Evolutionary conservation across 2,888 invertebrate species (phyloP).

Genomic region (Sthenelais limicola): DNA sequence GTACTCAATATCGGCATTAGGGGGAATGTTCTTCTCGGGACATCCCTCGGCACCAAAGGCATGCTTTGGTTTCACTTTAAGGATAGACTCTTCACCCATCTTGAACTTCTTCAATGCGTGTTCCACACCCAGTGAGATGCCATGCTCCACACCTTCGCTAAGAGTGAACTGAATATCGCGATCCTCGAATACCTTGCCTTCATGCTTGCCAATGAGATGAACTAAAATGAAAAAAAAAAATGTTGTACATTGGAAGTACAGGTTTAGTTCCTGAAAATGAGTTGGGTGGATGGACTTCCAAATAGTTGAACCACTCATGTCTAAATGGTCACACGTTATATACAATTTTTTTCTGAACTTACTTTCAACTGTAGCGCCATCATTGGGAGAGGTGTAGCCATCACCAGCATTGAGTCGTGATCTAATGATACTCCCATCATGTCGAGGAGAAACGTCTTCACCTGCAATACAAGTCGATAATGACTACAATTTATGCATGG

Average conservation of each 20-base stretch:
- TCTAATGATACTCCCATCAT: slow-evolving; percentile 85
- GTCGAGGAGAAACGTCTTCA: slow-evolving; percentile 89
- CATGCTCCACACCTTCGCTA: slow-evolving; percentile 86
- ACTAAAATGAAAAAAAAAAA: slow-evolving; percentile 76
- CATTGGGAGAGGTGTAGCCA: slow-evolving; percentile 83
- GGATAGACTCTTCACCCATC: slow-evolving; percentile 81
- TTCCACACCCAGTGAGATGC: slow-evolving; percentile 81
- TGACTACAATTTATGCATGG: no score
- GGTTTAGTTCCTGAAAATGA: no score
- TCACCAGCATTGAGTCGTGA: slow-evolving; percentile 82
- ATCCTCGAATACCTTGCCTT: slow-evolving; percentile 83
- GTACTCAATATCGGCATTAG: slow-evolving; percentile 80
- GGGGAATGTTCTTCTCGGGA: slow-evolving; percentile 82
- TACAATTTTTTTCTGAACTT: no score
- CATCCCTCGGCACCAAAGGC: slow-evolving; percentile 85
- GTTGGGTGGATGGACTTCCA: no score
- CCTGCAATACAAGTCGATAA: no score
- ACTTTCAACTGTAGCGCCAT: slow-evolving; percentile 89
- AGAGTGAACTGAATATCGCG: slow-evolving; percentile 86
- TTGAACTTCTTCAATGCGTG: slow-evolving; percentile 80
- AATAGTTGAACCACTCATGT: no score
- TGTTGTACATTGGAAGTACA: no score
- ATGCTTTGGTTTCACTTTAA: slow-evolving; percentile 80
- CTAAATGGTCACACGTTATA: no score
- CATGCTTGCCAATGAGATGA: slow-evolving; percentile 80